Evolutionary conservation across 2,888 invertebrate genomes (phyloP).

Genomic region (Chloroclystis v-ata): DNA sequence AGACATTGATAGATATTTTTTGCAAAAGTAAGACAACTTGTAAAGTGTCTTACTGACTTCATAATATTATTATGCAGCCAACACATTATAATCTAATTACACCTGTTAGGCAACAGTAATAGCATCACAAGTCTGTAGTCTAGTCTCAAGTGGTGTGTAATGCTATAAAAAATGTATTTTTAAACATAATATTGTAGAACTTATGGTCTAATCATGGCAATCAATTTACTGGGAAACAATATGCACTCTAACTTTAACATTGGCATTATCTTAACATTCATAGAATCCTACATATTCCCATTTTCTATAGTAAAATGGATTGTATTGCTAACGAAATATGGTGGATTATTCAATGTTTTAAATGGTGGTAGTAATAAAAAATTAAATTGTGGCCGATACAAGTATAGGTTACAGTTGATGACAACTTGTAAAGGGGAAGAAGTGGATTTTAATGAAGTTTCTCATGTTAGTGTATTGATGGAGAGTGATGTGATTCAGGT

Average conservation of each 20-base stretch:
- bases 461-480: constrained; percentile 44
- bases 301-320: constrained; percentile 51
- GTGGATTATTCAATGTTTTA: constrained; percentile 29
- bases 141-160: neutral
- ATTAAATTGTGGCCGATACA: constrained; percentile 32
- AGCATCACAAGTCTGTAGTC: neutral
- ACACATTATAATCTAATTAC: no score
- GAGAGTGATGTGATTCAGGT: constrained; percentile 46
- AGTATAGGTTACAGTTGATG: constrained; percentile 43
- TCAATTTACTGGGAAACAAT: constrained; percentile 19
- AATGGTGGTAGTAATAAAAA: constrained; percentile 14
- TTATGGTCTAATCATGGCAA: constrained; percentile 19
- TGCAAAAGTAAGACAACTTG: no score
- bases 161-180: neutral
- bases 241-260: constrained; percentile 34
- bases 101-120: constrained; percentile 1
- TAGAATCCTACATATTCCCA: constrained; percentile 50
- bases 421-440: constrained; percentile 33
- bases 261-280: constrained; percentile 41
- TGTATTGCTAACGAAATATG: constrained; percentile 43
- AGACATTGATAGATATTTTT: no score
- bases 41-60: no score
- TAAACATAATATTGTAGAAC: no score
- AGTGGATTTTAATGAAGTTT: constrained; percentile 33
- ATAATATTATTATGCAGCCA: no score